Evolutionary conservation across 2,797 vertebrate species (phyloP).

Genomic region (Chrosomus eos): DNA sequence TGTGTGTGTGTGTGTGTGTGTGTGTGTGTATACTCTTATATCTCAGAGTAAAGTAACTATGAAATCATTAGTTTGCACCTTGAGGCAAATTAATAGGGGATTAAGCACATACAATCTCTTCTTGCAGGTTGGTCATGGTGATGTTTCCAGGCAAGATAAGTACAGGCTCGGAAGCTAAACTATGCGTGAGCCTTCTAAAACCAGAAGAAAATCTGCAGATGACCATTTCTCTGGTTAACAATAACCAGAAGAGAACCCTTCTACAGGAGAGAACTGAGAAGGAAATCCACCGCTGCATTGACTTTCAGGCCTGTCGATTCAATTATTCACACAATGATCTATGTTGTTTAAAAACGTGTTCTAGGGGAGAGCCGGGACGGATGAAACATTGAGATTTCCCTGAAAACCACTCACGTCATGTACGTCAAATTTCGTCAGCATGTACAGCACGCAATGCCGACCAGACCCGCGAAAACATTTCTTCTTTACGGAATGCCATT

Average conservation of each 20-base stretch:
- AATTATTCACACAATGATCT: background rate
- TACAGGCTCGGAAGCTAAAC: slow-evolving; percentile 64
- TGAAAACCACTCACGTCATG: too few species aligned
- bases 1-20: too few species aligned
- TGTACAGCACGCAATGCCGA: too few species aligned
- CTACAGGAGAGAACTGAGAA: slow-evolving; percentile 48
- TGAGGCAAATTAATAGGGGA: background rate
- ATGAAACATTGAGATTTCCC: too few species aligned
- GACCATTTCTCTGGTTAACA: slow-evolving; percentile 63
- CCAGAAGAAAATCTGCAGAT: slow-evolving; percentile 69
- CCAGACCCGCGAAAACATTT: too few species aligned
- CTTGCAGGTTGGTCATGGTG: slow-evolving; percentile 66
- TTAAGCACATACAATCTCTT: background rate
- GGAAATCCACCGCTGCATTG: slow-evolving; percentile 61
- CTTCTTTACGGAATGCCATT: too few species aligned
- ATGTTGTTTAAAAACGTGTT: too few species aligned
- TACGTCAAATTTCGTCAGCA: too few species aligned
- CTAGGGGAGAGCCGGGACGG: too few species aligned
- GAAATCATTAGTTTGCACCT: background rate
- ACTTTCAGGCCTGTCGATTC: slow-evolving; percentile 13
- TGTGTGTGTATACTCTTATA: background rate
- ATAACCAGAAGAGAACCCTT: slow-evolving; percentile 56
- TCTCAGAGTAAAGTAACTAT: too few species aligned
- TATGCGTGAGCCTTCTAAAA: slow-evolving; percentile 71
- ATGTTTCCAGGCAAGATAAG: slow-evolving; percentile 69